Percentiles rank a stretch among this genome's conserved stretches.
Conservation (phyloP, 2,888 invertebrate genomes). For the Thymelicus acteon region DNA sequence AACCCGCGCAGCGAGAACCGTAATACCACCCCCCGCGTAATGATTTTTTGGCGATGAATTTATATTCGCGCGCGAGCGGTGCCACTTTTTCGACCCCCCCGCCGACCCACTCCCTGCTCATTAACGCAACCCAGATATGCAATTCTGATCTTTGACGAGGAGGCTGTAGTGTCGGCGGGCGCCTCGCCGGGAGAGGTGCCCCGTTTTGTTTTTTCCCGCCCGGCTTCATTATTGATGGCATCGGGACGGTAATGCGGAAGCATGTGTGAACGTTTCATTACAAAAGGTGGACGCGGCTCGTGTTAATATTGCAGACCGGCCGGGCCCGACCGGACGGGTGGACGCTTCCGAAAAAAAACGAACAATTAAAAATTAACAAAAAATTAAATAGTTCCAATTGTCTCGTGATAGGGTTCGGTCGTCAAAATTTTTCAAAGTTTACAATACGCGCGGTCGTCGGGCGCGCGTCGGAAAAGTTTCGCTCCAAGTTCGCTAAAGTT, state of each 20-base stretch:
- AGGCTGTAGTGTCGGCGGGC: conserved; percentile 85
- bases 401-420: conserved; percentile 48
- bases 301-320: conserved; percentile 84
- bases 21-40: conserved; percentile 91
- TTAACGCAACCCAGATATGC: conserved; percentile 88
- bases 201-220: conserved; percentile 85
- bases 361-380: conserved; percentile 50
- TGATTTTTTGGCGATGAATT: conserved; percentile 95
- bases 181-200: conserved; percentile 82
- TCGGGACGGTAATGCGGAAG: conserved; percentile 85
- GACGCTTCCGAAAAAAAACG: conserved; percentile 73
- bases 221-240: conserved; percentile 86
- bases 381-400: conserved; percentile 61
- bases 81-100: conserved; percentile 84
- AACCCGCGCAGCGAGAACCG: conserved; percentile 83
- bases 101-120: conserved; percentile 80
- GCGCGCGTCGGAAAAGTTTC: conserved; percentile 71
- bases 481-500: conserved; percentile 68
- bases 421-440: conserved; percentile 49
- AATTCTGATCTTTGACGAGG: conserved; percentile 87
- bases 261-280: conserved; percentile 85
- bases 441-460: conserved; percentile 51
- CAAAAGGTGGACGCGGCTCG: conserved; percentile 84
- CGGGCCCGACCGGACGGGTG: conserved; percentile 82
- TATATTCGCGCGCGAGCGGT: conserved; percentile 88